A percentile compares a stretch with the other conserved stretches of the same genome.
phyloP scores from a whole-genome alignment of 2,888 invertebrate species.

The Chymomyza fuscimana region DNA sequence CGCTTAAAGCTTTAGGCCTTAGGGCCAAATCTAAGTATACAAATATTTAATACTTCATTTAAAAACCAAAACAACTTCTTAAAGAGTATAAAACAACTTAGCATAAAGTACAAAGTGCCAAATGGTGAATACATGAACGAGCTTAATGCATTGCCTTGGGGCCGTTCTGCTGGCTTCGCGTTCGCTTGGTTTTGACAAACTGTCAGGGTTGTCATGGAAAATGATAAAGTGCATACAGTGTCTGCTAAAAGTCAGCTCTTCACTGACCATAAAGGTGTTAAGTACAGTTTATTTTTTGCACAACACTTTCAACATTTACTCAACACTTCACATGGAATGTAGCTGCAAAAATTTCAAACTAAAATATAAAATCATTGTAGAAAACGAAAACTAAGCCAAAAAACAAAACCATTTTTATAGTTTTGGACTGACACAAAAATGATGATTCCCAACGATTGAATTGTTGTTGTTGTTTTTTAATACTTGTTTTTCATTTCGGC shows the following conservation, averaged over 20 bases:
- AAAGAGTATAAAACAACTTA: too few relatives aligned
- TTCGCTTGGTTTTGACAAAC: neutral
- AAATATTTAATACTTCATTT: too few relatives aligned
- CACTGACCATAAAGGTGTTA: slow-evolving; percentile 16
- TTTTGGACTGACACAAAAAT: neutral
- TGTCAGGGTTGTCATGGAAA: slow-evolving; percentile 25
- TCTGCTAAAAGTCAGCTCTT: slow-evolving; percentile 1
- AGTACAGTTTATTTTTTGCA: slow-evolving; percentile 3
- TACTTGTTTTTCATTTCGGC: slow-evolving; percentile 9
- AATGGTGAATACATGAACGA: neutral
- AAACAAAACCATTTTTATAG: slow-evolving; percentile 13
- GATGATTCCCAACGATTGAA: neutral
- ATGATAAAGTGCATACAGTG: slow-evolving; percentile 45
- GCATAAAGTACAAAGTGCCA: neutral
- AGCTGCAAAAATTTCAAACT: slow-evolving; percentile 22
- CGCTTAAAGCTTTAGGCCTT: too few relatives aligned
- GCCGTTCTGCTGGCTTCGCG: neutral
- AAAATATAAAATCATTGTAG: slow-evolving; percentile 17
- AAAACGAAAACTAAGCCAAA: slow-evolving; percentile 5
- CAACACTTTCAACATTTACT: slow-evolving; percentile 22
- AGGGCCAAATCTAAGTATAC: too few relatives aligned
- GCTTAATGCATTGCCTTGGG: slow-evolving; percentile 24
- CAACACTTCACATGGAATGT: slow-evolving; percentile 15
- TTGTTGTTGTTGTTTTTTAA: neutral
- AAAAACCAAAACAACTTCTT: too few relatives aligned